These are phyloP conservation scores for Artemia franciscana DNA, from an alignment of 1,140 invertebrate genomes.

Conservation along the genomic window DNA sequence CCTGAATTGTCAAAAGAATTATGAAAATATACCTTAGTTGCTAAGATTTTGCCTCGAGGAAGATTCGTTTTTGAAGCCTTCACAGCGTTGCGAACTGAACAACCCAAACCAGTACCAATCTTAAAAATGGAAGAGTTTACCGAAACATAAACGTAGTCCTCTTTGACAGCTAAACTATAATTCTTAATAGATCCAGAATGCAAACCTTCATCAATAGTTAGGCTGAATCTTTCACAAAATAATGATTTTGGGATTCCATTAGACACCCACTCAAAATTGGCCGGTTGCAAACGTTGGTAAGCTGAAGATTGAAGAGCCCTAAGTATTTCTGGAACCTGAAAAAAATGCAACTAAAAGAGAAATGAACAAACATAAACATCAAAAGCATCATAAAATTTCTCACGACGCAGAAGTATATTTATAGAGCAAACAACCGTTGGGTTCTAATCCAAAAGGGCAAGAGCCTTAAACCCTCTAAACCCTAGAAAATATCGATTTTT, in stretches of 20 bases:
- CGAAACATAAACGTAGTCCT: background rate
- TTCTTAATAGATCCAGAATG: background rate
- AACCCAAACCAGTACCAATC: background rate
- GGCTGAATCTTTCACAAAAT: background rate
- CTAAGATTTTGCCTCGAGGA: background rate
- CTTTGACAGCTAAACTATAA: background rate
- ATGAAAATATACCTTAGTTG: background rate
- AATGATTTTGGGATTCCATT: background rate
- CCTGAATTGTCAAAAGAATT: too few relatives aligned
- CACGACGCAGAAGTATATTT: too few relatives aligned
- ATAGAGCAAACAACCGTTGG: too few relatives aligned
- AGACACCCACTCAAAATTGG: background rate
- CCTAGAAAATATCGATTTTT: too few relatives aligned
- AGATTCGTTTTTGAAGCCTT: background rate
- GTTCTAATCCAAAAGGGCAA: too few relatives aligned
- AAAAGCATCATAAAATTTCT: too few relatives aligned
- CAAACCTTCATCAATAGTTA: background rate
- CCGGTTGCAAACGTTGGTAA: background rate
- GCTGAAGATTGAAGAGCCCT: background rate
- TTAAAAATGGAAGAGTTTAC: background rate
- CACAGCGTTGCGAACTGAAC: background rate
- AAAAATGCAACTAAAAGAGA: too few relatives aligned
- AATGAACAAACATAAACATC: too few relatives aligned
- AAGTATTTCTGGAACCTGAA: background rate
- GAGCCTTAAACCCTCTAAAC: too few relatives aligned